Evolutionary conservation across 23 tunicate species (phyloP).

Genomic region (Halocynthia roretzi): DNA sequence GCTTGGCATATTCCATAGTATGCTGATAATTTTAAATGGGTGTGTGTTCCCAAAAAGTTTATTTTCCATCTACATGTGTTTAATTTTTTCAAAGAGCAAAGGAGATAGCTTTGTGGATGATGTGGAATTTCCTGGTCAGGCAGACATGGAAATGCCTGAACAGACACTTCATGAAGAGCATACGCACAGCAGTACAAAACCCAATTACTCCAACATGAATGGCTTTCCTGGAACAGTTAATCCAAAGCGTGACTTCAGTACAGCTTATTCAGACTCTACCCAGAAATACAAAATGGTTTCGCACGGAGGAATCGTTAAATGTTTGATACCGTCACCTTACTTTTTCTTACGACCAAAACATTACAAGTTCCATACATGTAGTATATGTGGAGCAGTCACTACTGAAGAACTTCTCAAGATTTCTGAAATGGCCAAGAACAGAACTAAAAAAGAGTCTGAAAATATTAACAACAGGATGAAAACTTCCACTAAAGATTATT

Average conservation of each 20-base stretch:
- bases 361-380: constrained; percentile 27
- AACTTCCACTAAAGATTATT: background rate
- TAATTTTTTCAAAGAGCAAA: too few relatives aligned
- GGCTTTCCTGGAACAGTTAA: background rate
- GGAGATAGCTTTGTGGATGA: too few relatives aligned
- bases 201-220: background rate
- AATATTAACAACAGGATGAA: constrained; percentile 1
- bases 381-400: constrained; percentile 20
- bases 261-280: background rate
- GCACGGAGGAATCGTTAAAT: background rate
- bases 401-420: constrained; percentile 62
- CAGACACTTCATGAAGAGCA: too few relatives aligned
- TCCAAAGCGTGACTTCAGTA: constrained; percentile 1
- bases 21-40: too few relatives aligned
- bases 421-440: constrained; percentile 49
- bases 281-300: background rate
- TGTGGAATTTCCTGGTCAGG: too few relatives aligned
- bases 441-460: constrained; percentile 12
- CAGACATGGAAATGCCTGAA: too few relatives aligned
- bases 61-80: too few relatives aligned
- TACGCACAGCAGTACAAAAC: background rate
- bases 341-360: background rate
- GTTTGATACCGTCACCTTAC: too few relatives aligned
- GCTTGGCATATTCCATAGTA: too few relatives aligned
- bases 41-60: too few relatives aligned